Conservation (phyloP, 2,888 invertebrate species). For the Caenorhabditis zanzibari region DNA sequence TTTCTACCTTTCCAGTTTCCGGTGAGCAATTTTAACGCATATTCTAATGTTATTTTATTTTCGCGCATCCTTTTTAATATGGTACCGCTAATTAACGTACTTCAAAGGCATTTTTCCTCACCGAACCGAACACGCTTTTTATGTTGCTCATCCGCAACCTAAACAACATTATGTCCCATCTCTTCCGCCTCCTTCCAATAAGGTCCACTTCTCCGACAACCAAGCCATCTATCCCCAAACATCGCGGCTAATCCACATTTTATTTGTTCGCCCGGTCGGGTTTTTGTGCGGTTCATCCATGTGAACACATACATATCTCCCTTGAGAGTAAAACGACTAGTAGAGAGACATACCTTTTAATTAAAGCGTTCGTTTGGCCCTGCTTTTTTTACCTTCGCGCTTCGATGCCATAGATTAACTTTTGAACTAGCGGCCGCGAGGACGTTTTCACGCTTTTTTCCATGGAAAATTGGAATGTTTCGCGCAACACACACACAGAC, state of each 20-base stretch:
- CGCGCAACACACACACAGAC: constrained; percentile 52
- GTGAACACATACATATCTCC: constrained; percentile 35
- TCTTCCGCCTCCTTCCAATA: constrained; percentile 44
- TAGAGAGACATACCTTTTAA: constrained; percentile 44
- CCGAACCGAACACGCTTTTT: constrained; percentile 38
- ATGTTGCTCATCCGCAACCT: constrained; percentile 47
- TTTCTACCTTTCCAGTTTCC: neutral
- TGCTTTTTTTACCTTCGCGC: constrained; percentile 37
- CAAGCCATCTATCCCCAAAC: constrained; percentile 48
- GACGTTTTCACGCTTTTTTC: constrained; percentile 58
- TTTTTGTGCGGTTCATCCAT: constrained; percentile 57
- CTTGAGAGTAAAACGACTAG: constrained; percentile 10
- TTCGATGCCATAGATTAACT: constrained; percentile 60
- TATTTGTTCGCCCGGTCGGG: constrained; percentile 60
- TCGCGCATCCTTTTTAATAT: neutral
- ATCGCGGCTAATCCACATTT: constrained; percentile 62
- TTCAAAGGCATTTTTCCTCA: constrained; percentile 35
- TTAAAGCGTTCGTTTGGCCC: constrained; percentile 57
- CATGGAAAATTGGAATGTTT: constrained; percentile 57
- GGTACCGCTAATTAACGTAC: constrained; percentile 32
- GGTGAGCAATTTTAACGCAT: too few relatives aligned
- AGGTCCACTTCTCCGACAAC: constrained; percentile 52
- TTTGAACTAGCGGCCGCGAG: constrained; percentile 45
- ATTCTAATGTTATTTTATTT: too few relatives aligned
- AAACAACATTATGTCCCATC: constrained; percentile 46